A percentile compares a stretch with the other conserved stretches of the same genome.
Conservation (phyloP, 2,797 vertebrate species). For the Sebastes nivosus region DNA sequence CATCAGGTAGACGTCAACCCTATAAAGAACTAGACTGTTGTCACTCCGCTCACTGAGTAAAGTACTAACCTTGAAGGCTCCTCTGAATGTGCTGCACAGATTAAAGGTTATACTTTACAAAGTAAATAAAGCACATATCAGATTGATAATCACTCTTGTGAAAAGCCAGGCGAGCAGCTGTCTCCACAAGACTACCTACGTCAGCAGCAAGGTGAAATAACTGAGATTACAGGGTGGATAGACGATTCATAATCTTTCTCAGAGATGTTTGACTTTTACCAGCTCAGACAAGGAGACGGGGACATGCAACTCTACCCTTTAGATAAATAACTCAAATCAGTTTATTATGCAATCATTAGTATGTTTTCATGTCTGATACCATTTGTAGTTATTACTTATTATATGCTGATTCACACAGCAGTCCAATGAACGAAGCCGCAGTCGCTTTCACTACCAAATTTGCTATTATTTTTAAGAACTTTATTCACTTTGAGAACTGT, state of each 20-base stretch:
- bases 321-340: conserved; percentile 15
- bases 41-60: not conserved
- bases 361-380: not conserved
- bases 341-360: not conserved
- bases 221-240: conserved; percentile 48
- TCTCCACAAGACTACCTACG: conserved; percentile 36
- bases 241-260: conserved; percentile 38
- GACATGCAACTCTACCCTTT: conserved; percentile 5
- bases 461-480: not conserved
- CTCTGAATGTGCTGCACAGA: conserved; percentile 19
- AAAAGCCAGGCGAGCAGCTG: conserved; percentile 47
- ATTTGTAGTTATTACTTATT: not conserved
- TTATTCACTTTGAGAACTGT: not conserved
- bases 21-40: not conserved
- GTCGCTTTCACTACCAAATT: not conserved
- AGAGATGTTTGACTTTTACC: conserved; percentile 51
- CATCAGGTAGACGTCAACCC: not conserved
- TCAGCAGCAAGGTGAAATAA: conserved; percentile 66
- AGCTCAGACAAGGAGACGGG: conserved; percentile 22
- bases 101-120: conserved; percentile 3
- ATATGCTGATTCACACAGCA: not conserved
- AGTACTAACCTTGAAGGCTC: conserved; percentile 40
- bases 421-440: not conserved
- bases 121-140: conserved; percentile 56
- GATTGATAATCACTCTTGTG: conserved; percentile 42